Evolutionary conservation across 1,140 invertebrate genomes (phyloP).

Genomic region (Gryon sp.): DNA sequence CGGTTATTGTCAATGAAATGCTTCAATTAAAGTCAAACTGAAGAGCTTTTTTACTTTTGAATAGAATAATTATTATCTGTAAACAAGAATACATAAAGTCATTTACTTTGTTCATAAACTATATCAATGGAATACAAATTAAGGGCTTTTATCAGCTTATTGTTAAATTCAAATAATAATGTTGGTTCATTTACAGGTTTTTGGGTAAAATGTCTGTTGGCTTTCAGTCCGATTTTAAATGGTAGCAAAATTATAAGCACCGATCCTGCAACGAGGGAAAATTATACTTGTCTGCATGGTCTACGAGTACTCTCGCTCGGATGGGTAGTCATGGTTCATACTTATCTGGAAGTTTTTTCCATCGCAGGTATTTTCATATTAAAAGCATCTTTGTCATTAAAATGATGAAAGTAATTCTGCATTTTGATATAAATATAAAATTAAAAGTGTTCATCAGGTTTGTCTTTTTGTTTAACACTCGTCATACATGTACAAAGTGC

Average conservation of each 20-base stretch:
- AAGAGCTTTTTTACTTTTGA: no score
- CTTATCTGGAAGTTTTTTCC: constrained; percentile 89
- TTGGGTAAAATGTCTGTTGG: constrained; percentile 81
- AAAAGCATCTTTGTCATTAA: background rate
- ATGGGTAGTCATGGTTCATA: constrained; percentile 97
- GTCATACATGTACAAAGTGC: no score
- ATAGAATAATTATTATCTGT: no score
- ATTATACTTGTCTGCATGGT: constrained; percentile 89
- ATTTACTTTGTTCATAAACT: no score
- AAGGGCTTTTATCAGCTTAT: no score
- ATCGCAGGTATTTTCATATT: constrained; percentile 82
- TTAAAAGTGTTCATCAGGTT: background rate
- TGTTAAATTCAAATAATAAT: background rate
- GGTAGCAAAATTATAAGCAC: constrained; percentile 83
- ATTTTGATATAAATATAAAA: background rate
- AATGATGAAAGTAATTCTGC: background rate
- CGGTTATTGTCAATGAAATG: no score
- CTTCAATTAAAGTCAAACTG: no score
- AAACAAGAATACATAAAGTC: no score
- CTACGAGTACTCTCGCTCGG: constrained; percentile 90
- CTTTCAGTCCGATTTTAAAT: constrained; percentile 83
- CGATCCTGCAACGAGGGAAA: constrained; percentile 81
- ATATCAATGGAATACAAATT: no score
- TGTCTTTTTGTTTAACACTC: constrained; percentile 20
- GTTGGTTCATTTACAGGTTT: constrained; percentile 74